Evolutionary conservation across 2,888 invertebrate species (phyloP), one percentile per base, ranked within the genome.

Genomic region (Acronicta aceris): DNA sequence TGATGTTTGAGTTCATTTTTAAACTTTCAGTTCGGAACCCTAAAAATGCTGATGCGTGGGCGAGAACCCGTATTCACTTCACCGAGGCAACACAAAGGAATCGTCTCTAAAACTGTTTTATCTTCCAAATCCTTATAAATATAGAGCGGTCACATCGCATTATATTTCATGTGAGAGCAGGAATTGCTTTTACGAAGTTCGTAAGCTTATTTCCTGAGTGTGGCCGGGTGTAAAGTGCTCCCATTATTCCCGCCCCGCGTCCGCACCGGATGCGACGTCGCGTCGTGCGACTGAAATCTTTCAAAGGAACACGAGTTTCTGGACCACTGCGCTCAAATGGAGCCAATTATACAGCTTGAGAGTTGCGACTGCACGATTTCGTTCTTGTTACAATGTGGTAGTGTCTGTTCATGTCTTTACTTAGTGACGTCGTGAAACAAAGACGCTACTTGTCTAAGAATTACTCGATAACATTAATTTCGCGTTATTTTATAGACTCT

Each of bases 151-250:
- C 92, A 89, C 89, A 87, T 85, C 84, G 87, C 87, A 85, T 93
- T 92, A 94, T 93, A 94, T 93, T 93, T 93, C 91, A 92, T 91
- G 89, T 89, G 92, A 71, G 90, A 92, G 90, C 77, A 86, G 89
- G 85, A 93, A 93, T 93, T 91, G 93, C 94, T 94, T 94, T 94
- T 93, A 94, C 88, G 89, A 88, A 93, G 92, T 94, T 93, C 89
- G 89, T 92, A 92, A 94, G 94, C 94, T 94, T 94, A 94, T 94
- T 94, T 94, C 94, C 94, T 91, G 92, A 85, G 89, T 88, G 90
- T 89, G 89, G 89, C 85, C 83, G 91, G 87, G 91, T 83, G 90
- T 91, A 92, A 94, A 94, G 94, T 94, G 93, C 89, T 90, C 86
- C 93, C 93, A 93, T 94, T 94, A 93, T 86, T 74, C 82, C 81